Evolutionary conservation across 2,797 vertebrate genomes (phyloP), one percentile per base, ranked within the genome.

Genomic region (Podarcis lilfordi): DNA sequence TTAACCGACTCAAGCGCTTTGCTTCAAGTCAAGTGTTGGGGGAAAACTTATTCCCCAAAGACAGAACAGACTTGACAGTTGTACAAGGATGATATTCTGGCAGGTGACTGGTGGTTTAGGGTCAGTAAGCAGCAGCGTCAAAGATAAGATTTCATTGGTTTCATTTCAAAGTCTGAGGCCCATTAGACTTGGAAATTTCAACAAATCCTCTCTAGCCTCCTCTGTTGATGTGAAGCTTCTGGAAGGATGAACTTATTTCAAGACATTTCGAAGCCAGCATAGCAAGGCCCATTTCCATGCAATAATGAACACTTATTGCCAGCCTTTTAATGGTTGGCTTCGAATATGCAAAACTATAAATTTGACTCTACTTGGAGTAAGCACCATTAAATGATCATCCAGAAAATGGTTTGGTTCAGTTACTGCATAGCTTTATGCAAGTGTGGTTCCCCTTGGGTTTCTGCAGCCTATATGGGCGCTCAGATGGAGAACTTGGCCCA

Each of bases 201-300:
- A 7, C 21, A 81, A 64, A 37, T 64, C 21, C 8, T 61, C 19
- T 61, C 25, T 64, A 13, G 80, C 27, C 2, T 29, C 0, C 23
- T 27, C 27, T 45, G 1, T 50, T 68, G 11, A 5, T 82, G 2
- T 84, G 32, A 32, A 29, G 0, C 75, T 84, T 21, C 0, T 72
- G 74, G 32, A 25, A 61, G 29, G 21, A 13, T 45, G 32, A 85
- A 15, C 82, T 87, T 69, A 86, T 59, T 69, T 27, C 86, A 32
- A 88, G 86, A 25, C 83, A 35, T n/a, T 90, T 79, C 75, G 84
- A 90, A 23, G 17, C 77, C 25, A 45, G 71, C 1, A 1, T 1
- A 23, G 40, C 64, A 74, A 85, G 27, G 45, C 84, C 8, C 13
- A 74, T 75, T 89, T 94, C 88, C 75, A 86, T 92, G 71, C 82